Base-by-base conservation (phyloP, 2,113 vertebrate genomes). In the Myxocyprinus asiaticus region DNA sequence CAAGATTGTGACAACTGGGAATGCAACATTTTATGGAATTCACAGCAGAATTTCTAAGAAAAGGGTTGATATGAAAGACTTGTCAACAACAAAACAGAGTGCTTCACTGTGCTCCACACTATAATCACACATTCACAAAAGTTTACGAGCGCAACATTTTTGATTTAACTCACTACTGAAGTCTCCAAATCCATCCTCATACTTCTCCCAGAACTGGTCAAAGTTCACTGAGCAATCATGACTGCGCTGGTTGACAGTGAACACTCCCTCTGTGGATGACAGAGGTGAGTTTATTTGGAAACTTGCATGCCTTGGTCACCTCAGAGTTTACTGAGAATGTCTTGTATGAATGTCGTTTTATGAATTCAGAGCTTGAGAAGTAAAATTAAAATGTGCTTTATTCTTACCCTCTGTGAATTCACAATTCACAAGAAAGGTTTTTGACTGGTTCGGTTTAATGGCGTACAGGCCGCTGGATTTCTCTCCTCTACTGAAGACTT, bases 121-220 rank as follows among this genome's bases (percentile, higher is more conserved):
- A 75, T 65, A 45, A 44, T 15, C 53, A 55, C n/a, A 15, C 61
- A 45, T 56, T 47, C 61, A 68, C 71, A 14, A 5, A 75, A 43
- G 8, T 73, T 61, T 3, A 73, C 47, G 42, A 81, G 63, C 63
- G 76, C 62, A 58, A 58, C 55, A 70, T 74, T 71, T 44, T 77
- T 55, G 42, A 64, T 17, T 51, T 22, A 67, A 67, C 88, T 94
- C 90, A 98, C 95, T 92, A 9, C 91, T 84, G 86, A 97, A 94
- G 67, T 91, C 88, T 59, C 96, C 96, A 87, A 99, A 98, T 12
- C 95, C 96, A 0, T 93, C 85, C 83, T 86, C 86, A 17, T 97
- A 98, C 78, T 89, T 92, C 33, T 95, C 92, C 96, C 97, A 98
- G 0, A 90, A 92, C 88, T 94, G 93, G 86, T 98, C 94, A 89